These are phyloP conservation scores for Hydrozoanthus tunicans DNA, from an alignment of 64 coral and sea anemone genomes.

Conservation along the genomic window DNA sequence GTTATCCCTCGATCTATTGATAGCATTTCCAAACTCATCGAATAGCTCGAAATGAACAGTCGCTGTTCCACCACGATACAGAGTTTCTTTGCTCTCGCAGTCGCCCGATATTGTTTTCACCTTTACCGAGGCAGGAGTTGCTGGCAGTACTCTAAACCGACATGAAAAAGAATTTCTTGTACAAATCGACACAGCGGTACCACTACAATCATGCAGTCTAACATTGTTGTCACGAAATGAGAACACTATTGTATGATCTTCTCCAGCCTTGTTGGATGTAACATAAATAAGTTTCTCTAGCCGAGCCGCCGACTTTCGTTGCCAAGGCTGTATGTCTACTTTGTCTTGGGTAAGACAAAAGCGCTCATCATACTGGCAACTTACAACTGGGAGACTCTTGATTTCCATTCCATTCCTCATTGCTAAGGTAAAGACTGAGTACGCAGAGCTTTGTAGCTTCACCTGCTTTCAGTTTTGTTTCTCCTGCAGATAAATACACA, in stretches of 20 bases:
- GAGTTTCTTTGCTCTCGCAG: neutral
- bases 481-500: neutral
- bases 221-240: neutral
- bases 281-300: slow-evolving; percentile 15
- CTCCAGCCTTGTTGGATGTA: neutral
- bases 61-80: slow-evolving; percentile 11
- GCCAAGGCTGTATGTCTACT: neutral
- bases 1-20: neutral
- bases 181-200: neutral
- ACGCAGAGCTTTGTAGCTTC: neutral
- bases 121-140: neutral
- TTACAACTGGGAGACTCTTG: slow-evolving; percentile 4
- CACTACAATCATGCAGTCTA: neutral
- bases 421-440: neutral
- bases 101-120: slow-evolving; percentile 7
- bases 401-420: neutral
- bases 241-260: neutral
- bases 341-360: neutral
- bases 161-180: neutral
- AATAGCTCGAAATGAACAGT: neutral
- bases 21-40: slow-evolving; percentile 1
- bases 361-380: neutral
- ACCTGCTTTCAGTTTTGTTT: neutral
- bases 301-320: neutral
- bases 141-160: neutral